Percentiles rank a stretch among this genome's conserved stretches.
phyloP scores from a whole-genome alignment of 2,797 vertebrate species.

The Liasis olivaceus region DNA sequence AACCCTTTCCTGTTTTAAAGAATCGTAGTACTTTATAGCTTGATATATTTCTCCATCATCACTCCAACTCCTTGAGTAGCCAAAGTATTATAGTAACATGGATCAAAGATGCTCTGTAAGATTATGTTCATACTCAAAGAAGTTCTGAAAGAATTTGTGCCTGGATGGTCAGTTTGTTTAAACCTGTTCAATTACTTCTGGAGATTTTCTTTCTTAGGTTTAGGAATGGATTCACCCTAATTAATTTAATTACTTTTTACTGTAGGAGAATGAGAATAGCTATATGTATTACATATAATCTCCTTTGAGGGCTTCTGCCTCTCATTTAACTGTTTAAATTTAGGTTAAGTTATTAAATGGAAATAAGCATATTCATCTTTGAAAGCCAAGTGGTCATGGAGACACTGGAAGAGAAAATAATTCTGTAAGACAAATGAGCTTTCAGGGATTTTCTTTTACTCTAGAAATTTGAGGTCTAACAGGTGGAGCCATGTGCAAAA shows the following conservation, averaged over 20 bases:
- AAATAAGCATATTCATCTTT: neutral
- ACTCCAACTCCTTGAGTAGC: neutral
- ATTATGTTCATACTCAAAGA: neutral
- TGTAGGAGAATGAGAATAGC: neutral
- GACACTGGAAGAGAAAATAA: neutral
- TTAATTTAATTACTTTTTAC: neutral
- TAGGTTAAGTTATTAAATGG: neutral
- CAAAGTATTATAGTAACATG: neutral
- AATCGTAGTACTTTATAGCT: neutral
- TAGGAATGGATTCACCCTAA: neutral
- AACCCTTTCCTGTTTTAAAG: neutral
- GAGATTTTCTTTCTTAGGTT: neutral
- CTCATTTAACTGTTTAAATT: neutral
- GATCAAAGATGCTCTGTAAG: neutral
- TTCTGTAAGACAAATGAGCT: neutral
- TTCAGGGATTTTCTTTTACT: neutral
- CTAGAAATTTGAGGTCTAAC: neutral
- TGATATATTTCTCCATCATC: neutral
- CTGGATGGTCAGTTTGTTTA: neutral
- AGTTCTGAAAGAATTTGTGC: slow-evolving; percentile 1
- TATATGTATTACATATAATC: neutral
- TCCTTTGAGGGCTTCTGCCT: neutral
- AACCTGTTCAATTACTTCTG: neutral
- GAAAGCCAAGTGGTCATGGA: too few relatives aligned
- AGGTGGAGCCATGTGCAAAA: neutral